Evolutionary conservation across 2,888 invertebrate genomes (phyloP).

Genomic region (Chouioia cunea): DNA sequence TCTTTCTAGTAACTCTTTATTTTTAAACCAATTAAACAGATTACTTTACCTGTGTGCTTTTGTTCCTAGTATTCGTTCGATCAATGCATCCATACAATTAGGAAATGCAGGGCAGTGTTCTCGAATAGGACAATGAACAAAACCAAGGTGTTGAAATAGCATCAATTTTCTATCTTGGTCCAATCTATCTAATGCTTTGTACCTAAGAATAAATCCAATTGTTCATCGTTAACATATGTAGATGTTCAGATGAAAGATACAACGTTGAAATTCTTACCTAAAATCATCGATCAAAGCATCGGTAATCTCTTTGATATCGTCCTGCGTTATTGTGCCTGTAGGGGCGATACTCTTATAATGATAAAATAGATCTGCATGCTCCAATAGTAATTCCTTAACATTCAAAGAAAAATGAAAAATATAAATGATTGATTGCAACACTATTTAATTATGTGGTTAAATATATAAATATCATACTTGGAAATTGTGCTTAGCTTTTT

Average conservation of each 20-base stretch:
- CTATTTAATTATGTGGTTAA: neutral
- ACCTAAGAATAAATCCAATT: slow-evolving; percentile 72
- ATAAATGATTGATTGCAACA: no score
- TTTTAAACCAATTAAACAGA: slow-evolving; percentile 9
- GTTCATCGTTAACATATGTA: neutral
- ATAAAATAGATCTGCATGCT: slow-evolving; percentile 93
- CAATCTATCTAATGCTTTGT: slow-evolving; percentile 92
- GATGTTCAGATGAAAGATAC: slow-evolving; percentile 2
- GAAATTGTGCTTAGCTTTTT: slow-evolving; percentile 90
- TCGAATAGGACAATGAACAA: slow-evolving; percentile 93
- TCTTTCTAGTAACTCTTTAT: slow-evolving; percentile 20
- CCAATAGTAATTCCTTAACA: slow-evolving; percentile 85
- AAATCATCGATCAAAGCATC: slow-evolving; percentile 93
- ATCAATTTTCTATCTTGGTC: slow-evolving; percentile 95
- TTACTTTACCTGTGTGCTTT: slow-evolving; percentile 74
- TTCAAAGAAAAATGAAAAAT: slow-evolving; percentile 8
- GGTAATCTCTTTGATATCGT: slow-evolving; percentile 93
- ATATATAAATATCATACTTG: slow-evolving; percentile 71
- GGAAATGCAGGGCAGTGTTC: slow-evolving; percentile 94
- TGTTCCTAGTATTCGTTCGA: slow-evolving; percentile 78
- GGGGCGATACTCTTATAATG: slow-evolving; percentile 92
- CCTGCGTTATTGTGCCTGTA: slow-evolving; percentile 91
- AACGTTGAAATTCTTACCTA: slow-evolving; percentile 71
- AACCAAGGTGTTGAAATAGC: slow-evolving; percentile 94
- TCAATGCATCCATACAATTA: slow-evolving; percentile 84